A percentile compares a stretch with the other conserved stretches of the same genome.
Conservation (phyloP, 2,797 vertebrate genomes). For the Bradypodion ventrale region DNA sequence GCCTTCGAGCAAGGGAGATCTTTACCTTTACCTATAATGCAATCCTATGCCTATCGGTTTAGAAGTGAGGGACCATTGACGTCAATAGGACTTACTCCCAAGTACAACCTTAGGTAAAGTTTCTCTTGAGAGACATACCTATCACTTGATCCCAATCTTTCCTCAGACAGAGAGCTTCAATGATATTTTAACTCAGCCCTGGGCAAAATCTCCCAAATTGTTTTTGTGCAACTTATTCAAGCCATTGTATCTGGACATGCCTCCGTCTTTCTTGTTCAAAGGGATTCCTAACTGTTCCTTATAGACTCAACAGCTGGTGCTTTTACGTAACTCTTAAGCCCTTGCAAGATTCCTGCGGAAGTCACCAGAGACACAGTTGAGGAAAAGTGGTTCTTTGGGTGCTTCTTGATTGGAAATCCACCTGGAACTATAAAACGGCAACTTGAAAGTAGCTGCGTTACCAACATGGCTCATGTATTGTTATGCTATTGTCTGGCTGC, state of each 20-base stretch:
- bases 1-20: no score
- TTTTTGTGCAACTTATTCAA: neutral
- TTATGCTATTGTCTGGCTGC: neutral
- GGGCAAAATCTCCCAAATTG: neutral
- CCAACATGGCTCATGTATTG: accelerated
- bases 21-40: no score
- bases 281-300: neutral
- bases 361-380: neutral
- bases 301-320: neutral
- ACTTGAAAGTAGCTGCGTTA: neutral
- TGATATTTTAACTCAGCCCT: neutral
- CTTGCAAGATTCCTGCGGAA: neutral
- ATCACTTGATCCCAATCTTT: neutral
- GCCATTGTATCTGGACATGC: neutral
- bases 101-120: neutral
- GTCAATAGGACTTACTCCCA: no score
- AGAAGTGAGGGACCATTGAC: no score
- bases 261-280: neutral
- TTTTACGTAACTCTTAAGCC: neutral
- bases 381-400: neutral
- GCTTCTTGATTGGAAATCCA: slow-evolving; percentile 38
- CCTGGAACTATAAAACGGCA: slow-evolving; percentile 35
- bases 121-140: neutral
- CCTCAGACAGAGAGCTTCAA: neutral
- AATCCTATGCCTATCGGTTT: no score